phyloP scores from a whole-genome alignment of 2,797 vertebrate genomes.

The Semaprochilodus insignis region DNA sequence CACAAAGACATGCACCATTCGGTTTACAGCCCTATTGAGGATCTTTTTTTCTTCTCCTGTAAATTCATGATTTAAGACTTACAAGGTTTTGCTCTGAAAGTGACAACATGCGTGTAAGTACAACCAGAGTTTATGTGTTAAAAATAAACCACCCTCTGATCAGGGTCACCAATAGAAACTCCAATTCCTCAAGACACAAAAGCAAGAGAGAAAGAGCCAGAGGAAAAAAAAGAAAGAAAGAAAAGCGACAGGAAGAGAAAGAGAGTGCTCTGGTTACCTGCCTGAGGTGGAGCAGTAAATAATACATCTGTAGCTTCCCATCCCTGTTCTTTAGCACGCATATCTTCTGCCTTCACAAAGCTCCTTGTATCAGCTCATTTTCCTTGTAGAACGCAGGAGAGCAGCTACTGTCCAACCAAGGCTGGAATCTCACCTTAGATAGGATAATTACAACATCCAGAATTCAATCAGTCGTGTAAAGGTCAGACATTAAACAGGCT shows the following conservation, averaged over 20 bases:
- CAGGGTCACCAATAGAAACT: neutral
- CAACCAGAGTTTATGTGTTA: neutral
- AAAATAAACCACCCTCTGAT: neutral
- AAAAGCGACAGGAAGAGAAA: neutral
- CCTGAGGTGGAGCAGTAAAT: constrained; percentile 6
- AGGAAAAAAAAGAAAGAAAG: neutral
- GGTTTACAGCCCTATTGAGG: no score
- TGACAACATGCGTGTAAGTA: neutral
- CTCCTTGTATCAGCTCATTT: neutral
- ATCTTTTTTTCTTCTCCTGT: no score
- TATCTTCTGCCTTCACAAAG: neutral
- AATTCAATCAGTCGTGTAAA: neutral
- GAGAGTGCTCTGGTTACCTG: constrained; percentile 2
- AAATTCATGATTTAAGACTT: no score
- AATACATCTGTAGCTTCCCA: constrained; percentile 2
- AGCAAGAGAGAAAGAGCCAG: neutral
- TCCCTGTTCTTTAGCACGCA: neutral
- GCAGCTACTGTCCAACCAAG: no score
- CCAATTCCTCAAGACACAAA: neutral
- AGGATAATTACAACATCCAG: neutral
- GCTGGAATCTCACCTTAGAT: neutral
- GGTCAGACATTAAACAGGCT: no score
- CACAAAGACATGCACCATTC: no score
- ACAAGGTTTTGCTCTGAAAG: no score
- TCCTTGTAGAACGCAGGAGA: no score